Base-by-base conservation (phyloP, 2,888 invertebrate genomes). In the Perdita meconis region DNA sequence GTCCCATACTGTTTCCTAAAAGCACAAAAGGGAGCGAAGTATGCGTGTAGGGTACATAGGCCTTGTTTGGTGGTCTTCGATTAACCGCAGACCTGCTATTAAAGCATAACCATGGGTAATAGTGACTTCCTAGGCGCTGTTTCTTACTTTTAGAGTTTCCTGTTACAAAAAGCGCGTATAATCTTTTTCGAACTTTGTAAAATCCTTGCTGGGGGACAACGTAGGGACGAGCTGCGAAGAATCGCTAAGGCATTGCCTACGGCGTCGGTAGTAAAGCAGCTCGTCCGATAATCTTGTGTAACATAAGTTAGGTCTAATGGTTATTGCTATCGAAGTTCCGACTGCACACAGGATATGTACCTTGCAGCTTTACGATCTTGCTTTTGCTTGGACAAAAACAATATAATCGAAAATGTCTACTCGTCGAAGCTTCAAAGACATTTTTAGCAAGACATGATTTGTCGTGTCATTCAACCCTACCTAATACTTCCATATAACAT, bases 141-240 rank as follows among this genome's bases (percentile, higher is more conserved):
- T 61, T 68, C 3, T 53, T 60, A 38, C 64, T 67, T 24, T 69
- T 61, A 68, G 38, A 53, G 26, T 10, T 38, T 40, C 24, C 56
- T 30, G 44, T 8, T 1, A 69, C 78, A 82, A 82, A 81, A 81
- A 82, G 70, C 40, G 70, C 71, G 72, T 61, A 73, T 69, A 55
- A 77, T 64, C 71, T 64, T 64, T 69, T 67, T 63, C 66, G 68
- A 47, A 61, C 51, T 65, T 78, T 74, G 50, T 81, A 81, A 81
- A 81, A 67, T 63, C 57, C 26, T 47, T 44, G 50, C 3, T 66
- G 63, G 55, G 67, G 63, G 69, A 55, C 67, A 73, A 83, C 81
- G 81, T 68, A 78, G 63, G 80, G 70, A 78, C 75, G 81, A 72
- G 80, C 72, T 71, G 80, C 71, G 72, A 81, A 81, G 74, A 80